These are phyloP conservation scores for Cryptoprocta ferox DNA, from an alignment of 2,797 vertebrate species.

Conservation along the genomic window DNA sequence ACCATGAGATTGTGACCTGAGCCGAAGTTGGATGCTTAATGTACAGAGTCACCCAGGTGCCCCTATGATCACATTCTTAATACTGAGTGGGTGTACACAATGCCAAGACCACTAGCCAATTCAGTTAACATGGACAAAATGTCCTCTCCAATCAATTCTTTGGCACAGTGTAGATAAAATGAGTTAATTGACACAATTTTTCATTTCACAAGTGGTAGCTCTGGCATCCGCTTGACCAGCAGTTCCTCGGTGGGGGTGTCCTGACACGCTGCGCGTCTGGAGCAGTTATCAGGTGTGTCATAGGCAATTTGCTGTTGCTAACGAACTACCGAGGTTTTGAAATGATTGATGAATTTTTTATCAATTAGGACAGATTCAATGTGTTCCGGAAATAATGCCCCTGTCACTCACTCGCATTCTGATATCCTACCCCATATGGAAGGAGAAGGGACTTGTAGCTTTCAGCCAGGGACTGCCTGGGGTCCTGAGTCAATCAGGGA, in stretches of 20 bases:
- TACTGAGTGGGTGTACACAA: background rate
- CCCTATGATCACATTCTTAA: background rate
- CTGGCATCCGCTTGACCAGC: background rate
- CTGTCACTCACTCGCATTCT: background rate
- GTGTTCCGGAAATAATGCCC: background rate
- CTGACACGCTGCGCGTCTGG: background rate
- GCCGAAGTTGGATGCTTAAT: too few relatives aligned
- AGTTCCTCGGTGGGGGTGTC: background rate
- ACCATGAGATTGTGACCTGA: too few relatives aligned
- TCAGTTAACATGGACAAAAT: conserved; percentile 33
- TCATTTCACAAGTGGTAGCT: conserved; percentile 65
- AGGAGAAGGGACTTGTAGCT: background rate
- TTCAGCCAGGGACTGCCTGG: too few relatives aligned
- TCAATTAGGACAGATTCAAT: background rate
- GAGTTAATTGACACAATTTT: conserved; percentile 39
- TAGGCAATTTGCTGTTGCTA: background rate
- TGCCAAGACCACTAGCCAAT: conserved; percentile 42
- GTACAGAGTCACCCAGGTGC: too few relatives aligned
- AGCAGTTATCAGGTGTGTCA: conserved; percentile 59
- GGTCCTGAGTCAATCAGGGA: background rate
- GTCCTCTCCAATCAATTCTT: conserved; percentile 69
- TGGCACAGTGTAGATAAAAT: background rate
- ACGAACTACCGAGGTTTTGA: background rate
- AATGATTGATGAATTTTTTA: background rate
- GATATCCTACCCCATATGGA: background rate